These are phyloP conservation scores for Heterocephalus glaber DNA, from an alignment of 2,113 vertebrate genomes.

Conservation along the genomic window DNA sequence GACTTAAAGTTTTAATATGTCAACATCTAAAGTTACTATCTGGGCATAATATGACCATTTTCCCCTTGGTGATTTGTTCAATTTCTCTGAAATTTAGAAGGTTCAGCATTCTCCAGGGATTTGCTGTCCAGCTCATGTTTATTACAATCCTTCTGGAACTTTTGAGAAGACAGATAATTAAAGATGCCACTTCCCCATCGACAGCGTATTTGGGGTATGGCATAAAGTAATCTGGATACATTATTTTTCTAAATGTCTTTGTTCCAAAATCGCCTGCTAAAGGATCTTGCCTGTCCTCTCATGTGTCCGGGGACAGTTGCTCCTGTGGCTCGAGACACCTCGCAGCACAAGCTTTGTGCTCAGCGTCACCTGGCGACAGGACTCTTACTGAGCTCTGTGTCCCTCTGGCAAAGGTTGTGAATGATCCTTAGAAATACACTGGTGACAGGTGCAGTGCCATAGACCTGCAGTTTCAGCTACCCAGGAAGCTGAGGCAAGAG, in stretches of 20 bases:
- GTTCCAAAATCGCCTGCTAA: neutral
- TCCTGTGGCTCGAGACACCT: neutral
- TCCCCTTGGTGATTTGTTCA: neutral
- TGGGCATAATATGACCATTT: neutral
- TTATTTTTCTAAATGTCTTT: neutral
- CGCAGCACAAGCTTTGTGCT: neutral
- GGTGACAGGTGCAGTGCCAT: neutral
- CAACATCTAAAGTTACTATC: neutral
- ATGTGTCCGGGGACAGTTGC: neutral
- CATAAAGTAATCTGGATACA: neutral
- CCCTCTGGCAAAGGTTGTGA: neutral
- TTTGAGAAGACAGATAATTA: neutral
- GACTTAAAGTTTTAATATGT: neutral
- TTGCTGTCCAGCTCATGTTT: neutral
- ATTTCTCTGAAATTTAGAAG: neutral
- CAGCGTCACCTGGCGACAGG: neutral
- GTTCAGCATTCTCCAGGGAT: neutral
- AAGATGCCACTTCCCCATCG: neutral
- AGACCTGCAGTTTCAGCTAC: neutral
- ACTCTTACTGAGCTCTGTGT: accelerated
- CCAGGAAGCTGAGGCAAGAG: neutral
- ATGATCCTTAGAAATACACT: accelerated
- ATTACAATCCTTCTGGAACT: neutral
- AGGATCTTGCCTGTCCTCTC: neutral
- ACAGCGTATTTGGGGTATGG: neutral